These are phyloP conservation scores for Rhinolophus ferrumequinum DNA, from an alignment of 2,113 vertebrate genomes.

Conservation along the genomic window DNA sequence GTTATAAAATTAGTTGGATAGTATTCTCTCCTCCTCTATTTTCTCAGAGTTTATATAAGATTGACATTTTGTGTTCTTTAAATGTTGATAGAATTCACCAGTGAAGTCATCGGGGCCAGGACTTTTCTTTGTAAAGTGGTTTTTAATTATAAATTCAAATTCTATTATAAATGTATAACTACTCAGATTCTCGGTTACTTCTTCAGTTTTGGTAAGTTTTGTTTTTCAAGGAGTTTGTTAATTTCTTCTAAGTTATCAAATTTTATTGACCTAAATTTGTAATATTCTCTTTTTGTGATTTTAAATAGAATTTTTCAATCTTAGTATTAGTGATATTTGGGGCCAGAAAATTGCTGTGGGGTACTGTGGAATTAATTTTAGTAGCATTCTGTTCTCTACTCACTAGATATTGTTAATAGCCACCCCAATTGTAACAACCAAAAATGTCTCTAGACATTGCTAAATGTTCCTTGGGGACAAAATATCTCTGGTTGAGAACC, in stretches of 20 bases:
- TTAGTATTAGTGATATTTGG: not conserved
- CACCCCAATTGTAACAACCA: not conserved
- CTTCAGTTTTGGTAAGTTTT: not conserved
- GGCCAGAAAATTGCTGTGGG: not conserved
- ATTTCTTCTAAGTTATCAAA: not conserved
- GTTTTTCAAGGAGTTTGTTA: not conserved
- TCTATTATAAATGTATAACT: not conserved
- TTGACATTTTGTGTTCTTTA: not conserved
- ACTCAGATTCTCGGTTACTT: conserved; percentile 33
- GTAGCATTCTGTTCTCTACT: not conserved
- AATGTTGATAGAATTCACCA: not conserved
- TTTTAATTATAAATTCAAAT: not conserved
- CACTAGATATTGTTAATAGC: no score
- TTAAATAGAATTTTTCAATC: not conserved
- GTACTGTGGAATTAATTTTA: no score
- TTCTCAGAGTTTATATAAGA: not conserved
- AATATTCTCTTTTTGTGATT: not conserved
- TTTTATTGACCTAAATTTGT: not conserved
- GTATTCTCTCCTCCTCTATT: not conserved
- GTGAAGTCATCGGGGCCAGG: not conserved
- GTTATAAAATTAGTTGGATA: not conserved
- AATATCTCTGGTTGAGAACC: not conserved
- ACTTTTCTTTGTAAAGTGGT: conserved; percentile 18
- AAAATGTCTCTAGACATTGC: not conserved
- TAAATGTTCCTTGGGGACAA: not conserved